phyloP scores from a whole-genome alignment of 2,113 vertebrate genomes.

The Aspidoscelis tigris region DNA sequence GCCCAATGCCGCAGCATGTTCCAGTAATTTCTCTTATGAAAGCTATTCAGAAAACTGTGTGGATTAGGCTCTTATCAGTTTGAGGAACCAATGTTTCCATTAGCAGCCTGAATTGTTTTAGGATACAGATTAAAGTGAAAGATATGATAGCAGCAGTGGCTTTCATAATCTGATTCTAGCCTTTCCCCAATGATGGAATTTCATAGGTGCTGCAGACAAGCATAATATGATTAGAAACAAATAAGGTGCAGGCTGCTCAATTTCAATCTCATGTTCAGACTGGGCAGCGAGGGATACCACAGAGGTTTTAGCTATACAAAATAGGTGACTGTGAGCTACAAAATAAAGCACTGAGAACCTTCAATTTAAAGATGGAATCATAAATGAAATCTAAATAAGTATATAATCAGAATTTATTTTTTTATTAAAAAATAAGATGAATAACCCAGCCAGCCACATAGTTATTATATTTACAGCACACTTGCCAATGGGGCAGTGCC shows the following conservation, averaged over 20 bases:
- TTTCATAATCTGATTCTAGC: conserved; percentile 39
- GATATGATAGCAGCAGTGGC: not conserved
- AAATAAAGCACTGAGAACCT: not conserved
- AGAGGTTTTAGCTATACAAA: conserved; percentile 13
- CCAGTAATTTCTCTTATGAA: conserved; percentile 33
- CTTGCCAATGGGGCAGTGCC: not conserved
- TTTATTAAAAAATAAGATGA: conserved; percentile 7
- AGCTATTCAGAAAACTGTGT: conserved; percentile 19
- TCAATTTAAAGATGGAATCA: not conserved
- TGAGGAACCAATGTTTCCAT: conserved; percentile 43
- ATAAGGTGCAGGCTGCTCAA: not conserved
- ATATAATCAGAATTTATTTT: not conserved
- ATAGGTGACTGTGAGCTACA: conserved; percentile 3
- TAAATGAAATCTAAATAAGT: not conserved
- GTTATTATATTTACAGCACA: conserved; percentile 6
- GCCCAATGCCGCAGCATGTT: conserved; percentile 29
- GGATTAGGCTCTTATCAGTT: conserved; percentile 40
- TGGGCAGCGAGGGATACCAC: not conserved
- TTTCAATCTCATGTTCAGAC: fast-evolving
- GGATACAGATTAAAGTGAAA: conserved; percentile 25
- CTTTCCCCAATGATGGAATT: conserved; percentile 2
- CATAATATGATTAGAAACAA: conserved; percentile 5
- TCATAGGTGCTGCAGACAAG: conserved; percentile 22
- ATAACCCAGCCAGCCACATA: not conserved
- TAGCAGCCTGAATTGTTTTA: not conserved